These are phyloP conservation scores for Numenius arquata DNA, from an alignment of 2,113 vertebrate species.

Conservation along the genomic window DNA sequence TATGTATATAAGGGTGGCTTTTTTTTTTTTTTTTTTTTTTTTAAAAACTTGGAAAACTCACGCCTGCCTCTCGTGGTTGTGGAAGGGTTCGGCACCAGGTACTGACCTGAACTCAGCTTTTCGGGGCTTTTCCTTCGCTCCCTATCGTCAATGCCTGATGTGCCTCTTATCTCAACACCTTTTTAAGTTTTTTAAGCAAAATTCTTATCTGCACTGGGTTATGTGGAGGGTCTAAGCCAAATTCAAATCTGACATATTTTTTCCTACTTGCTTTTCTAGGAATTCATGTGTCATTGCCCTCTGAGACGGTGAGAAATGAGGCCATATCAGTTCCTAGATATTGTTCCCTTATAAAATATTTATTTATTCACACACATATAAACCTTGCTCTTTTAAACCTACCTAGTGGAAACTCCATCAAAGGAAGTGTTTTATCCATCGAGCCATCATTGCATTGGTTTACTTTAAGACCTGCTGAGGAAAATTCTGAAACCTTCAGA, in stretches of 20 bases:
- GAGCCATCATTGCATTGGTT: background rate
- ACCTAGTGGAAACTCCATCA: background rate
- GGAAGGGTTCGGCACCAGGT: background rate
- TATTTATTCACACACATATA: background rate
- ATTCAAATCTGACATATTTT: background rate
- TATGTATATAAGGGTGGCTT: background rate
- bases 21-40: background rate
- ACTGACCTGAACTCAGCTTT: background rate
- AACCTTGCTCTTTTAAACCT: background rate
- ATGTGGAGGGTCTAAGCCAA: background rate
- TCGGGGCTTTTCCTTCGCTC: background rate
- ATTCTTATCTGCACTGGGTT: background rate
- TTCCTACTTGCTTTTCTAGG: constrained; percentile 25
- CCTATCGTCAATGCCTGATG: background rate
- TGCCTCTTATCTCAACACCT: background rate
- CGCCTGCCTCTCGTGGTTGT: constrained; percentile 7
- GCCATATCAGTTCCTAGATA: background rate
- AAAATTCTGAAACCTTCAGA: background rate
- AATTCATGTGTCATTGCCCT: background rate
- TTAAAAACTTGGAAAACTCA: background rate
- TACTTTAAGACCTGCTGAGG: background rate
- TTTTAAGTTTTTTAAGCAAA: background rate
- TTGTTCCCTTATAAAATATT: background rate
- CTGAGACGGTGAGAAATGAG: constrained; percentile 1
- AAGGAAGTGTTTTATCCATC: background rate